A percentile compares a stretch with the other conserved stretches of the same genome.
phyloP scores from a whole-genome alignment of 2,888 invertebrate genomes.

The Eurytoma adleriae region DNA sequence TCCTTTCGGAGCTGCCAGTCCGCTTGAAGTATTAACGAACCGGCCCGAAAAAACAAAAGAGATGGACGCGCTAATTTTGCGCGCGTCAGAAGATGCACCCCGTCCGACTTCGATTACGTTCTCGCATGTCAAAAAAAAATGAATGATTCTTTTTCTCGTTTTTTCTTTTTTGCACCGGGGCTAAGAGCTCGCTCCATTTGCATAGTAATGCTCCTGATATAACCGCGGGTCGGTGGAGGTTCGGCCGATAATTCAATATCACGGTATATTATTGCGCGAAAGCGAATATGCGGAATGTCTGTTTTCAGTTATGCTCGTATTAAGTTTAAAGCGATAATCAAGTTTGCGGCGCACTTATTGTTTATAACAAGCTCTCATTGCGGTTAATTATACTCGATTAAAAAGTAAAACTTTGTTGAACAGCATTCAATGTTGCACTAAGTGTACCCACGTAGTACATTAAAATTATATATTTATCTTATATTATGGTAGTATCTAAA shows the following conservation, averaged over 20 bases:
- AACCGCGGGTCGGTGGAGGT: conserved; percentile 23
- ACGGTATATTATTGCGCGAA: conserved; percentile 55
- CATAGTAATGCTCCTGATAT: conserved; percentile 53
- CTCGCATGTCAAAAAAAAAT: too few relatives aligned
- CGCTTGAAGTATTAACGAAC: too few relatives aligned
- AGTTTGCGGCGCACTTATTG: not conserved
- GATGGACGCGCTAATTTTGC: not conserved
- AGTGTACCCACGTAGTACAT: too few relatives aligned
- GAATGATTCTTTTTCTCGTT: too few relatives aligned
- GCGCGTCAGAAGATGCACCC: not conserved
- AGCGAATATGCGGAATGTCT: conserved; percentile 51
- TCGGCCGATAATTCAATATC: conserved; percentile 57
- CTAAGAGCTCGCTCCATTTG: not conserved
- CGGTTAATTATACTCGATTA: too few relatives aligned
- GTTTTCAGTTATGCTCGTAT: conserved; percentile 28
- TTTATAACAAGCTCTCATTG: too few relatives aligned
- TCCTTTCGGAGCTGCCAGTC: too few relatives aligned
- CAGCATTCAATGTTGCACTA: too few relatives aligned
- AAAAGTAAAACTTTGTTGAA: too few relatives aligned
- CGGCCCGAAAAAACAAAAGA: too few relatives aligned
- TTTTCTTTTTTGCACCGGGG: not conserved
- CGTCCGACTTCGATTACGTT: conserved; percentile 8
- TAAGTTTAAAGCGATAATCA: conserved; percentile 38
- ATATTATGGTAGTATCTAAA: too few relatives aligned
- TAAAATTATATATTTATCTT: too few relatives aligned